These are phyloP conservation scores for Chiroxiphia lanceolata DNA, from an alignment of 2,797 vertebrate species.

Conservation along the genomic window DNA sequence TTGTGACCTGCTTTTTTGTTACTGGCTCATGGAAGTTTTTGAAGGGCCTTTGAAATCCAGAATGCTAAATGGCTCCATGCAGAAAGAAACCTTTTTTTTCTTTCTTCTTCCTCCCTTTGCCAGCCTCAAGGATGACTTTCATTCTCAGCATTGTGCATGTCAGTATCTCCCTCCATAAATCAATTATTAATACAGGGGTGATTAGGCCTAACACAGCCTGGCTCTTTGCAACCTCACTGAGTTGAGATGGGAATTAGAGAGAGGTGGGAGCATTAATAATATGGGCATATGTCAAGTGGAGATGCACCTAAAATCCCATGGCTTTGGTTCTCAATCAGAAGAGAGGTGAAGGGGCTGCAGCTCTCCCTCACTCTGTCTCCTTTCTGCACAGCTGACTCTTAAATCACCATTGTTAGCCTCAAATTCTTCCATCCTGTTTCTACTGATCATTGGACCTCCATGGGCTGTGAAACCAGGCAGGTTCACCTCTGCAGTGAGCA, in stretches of 20 bases:
- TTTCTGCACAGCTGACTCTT: neutral
- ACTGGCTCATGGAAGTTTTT: neutral
- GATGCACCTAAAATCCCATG: neutral
- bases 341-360: neutral
- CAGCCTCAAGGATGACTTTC: neutral
- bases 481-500: neutral
- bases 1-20: conserved; percentile 40
- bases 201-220: neutral
- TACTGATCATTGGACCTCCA: neutral
- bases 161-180: conserved; percentile 4
- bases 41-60: conserved; percentile 23
- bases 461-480: neutral
- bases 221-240: neutral
- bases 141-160: neutral
- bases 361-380: neutral
- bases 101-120: neutral
- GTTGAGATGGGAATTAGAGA: neutral
- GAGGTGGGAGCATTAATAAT: neutral
- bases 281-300: neutral
- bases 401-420: neutral
- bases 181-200: neutral
- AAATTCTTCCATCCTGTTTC: neutral
- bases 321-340: neutral
- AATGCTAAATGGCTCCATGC: neutral
- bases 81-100: neutral